A percentile compares a stretch with the other conserved stretches of the same genome.
Evolutionary conservation across 2,113 vertebrate genomes (phyloP).

Genomic region (Amblyopsis rosae): DNA sequence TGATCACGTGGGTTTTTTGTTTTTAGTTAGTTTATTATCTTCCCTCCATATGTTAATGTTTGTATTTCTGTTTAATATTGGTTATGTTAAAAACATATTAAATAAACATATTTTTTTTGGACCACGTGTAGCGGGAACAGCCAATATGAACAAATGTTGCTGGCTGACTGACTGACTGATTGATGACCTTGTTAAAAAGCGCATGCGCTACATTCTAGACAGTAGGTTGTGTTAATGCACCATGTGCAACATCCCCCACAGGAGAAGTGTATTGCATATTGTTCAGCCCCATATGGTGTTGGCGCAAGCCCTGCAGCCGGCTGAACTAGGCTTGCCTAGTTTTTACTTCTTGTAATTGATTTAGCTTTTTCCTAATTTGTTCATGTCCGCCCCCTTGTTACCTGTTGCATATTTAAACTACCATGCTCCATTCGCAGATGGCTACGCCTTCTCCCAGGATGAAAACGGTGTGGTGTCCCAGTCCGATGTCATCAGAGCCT

Average conservation of each 20-base stretch:
- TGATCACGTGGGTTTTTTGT: neutral
- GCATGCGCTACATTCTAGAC: too few relatives aligned
- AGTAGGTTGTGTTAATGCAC: too few relatives aligned
- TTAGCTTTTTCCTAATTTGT: neutral
- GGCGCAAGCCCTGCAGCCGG: too few relatives aligned
- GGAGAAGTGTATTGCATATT: too few relatives aligned
- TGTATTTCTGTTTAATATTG: neutral
- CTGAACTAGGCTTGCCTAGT: too few relatives aligned
- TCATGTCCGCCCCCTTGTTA: neutral
- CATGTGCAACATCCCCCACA: too few relatives aligned
- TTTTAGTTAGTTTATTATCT: conserved; percentile 2
- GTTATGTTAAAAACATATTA: neutral
- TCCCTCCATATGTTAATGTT: neutral
- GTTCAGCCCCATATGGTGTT: too few relatives aligned
- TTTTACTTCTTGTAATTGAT: neutral
- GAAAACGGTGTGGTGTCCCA: conserved; percentile 98
- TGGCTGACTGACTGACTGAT: too few relatives aligned
- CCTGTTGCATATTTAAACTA: neutral
- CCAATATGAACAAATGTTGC: too few relatives aligned
- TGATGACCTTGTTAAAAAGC: too few relatives aligned
- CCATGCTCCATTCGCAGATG: conserved; percentile 76
- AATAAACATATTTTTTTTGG: neutral
- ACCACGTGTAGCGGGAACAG: too few relatives aligned
- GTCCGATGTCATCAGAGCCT: conserved; percentile 96
- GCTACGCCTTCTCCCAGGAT: conserved; percentile 98